phyloP scores from a whole-genome alignment of 1,140 invertebrate genomes.

The Camponotus vicinus region DNA sequence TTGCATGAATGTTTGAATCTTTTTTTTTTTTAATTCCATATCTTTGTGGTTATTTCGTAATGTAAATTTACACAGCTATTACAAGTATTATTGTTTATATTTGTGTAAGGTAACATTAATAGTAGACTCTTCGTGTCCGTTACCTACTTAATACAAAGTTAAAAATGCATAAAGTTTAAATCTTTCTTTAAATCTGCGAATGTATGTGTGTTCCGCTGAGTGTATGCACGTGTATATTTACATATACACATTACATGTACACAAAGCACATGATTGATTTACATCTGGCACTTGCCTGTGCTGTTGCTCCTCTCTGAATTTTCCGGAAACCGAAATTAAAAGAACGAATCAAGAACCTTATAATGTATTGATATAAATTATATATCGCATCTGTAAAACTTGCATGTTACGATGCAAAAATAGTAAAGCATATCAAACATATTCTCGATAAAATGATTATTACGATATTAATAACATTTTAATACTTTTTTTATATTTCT shows the following conservation, averaged over 20 bases:
- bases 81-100: conserved; percentile 80
- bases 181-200: conserved; percentile 50
- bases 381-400: neutral
- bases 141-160: conserved; percentile 79
- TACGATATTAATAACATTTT: conserved; percentile 34
- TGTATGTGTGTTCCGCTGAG: conserved; percentile 38
- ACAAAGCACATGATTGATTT: conserved; percentile 23
- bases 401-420: too few relatives aligned
- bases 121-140: conserved; percentile 67
- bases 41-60: conserved; percentile 63
- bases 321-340: conserved; percentile 42
- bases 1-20: conserved; percentile 72
- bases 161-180: conserved; percentile 80
- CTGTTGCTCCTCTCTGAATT: conserved; percentile 32
- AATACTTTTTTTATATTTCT: conserved; percentile 12
- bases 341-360: conserved; percentile 31
- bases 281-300: conserved; percentile 14
- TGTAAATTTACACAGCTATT: conserved; percentile 80
- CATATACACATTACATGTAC: conserved; percentile 37
- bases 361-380: neutral
- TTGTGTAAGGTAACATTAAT: conserved; percentile 75
- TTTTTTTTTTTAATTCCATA: conserved; percentile 60
- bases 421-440: neutral
- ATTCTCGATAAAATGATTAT: conserved; percentile 2
- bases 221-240: conserved; percentile 63